A percentile compares a stretch with the other conserved stretches of the same genome.
Conservation (phyloP, 1,140 invertebrate species). For the Propsilocerus akamusi region DNA sequence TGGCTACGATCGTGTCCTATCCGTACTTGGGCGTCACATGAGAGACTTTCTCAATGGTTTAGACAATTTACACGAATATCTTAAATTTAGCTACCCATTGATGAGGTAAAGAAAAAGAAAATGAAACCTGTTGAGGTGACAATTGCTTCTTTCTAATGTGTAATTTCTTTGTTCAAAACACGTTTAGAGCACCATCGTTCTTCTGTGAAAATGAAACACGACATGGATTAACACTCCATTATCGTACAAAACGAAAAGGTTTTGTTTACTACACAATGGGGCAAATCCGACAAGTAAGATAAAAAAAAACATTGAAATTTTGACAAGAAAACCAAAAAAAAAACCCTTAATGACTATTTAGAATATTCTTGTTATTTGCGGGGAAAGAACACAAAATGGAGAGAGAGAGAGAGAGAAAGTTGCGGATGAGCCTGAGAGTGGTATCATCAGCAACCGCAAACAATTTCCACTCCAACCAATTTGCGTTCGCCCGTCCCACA, state of each 20-base stretch:
- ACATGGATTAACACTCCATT: conserved; percentile 81
- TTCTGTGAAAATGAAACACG: conserved; percentile 90
- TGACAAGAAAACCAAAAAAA: too few species aligned
- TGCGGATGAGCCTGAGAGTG: too few species aligned
- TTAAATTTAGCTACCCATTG: conserved; percentile 89
- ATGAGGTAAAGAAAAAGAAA: conserved; percentile 27
- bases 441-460: too few species aligned
- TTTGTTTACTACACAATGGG: conserved; percentile 96
- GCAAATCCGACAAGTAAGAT: conserved; percentile 64
- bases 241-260: conserved; percentile 76
- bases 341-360: too few species aligned
- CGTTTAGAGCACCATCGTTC: conserved; percentile 63
- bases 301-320: too few species aligned
- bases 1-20: conserved; percentile 80
- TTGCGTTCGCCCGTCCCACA: too few species aligned
- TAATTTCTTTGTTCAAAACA: background rate
- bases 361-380: too few species aligned
- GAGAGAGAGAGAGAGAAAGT: too few species aligned
- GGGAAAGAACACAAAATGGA: too few species aligned
- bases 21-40: conserved; percentile 79
- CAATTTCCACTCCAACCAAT: too few species aligned
- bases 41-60: conserved; percentile 90
- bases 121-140: background rate
- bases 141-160: background rate
- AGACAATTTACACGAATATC: conserved; percentile 93